Evolutionary conservation across 2,888 invertebrate species (phyloP).

Genomic region (Athetis lepigone): DNA sequence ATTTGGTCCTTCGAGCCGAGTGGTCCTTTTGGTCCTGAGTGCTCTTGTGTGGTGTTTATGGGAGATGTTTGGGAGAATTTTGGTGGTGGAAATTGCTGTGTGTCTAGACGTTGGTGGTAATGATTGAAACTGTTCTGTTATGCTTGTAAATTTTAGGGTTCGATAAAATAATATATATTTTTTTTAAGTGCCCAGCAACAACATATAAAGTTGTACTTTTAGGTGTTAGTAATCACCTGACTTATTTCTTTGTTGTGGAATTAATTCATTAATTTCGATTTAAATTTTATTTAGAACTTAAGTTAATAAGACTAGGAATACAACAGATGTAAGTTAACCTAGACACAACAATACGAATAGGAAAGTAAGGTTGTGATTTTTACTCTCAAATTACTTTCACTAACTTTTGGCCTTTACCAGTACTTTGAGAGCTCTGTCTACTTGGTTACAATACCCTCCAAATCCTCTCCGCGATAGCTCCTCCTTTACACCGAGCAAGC

Average conservation of each 20-base stretch:
- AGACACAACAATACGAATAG: too few relatives aligned
- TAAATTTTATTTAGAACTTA: too few relatives aligned
- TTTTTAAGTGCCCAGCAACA: too few relatives aligned
- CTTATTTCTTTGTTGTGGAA: too few relatives aligned
- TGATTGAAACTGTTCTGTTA: background rate
- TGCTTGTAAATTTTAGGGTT: background rate
- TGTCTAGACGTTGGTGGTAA: too few relatives aligned
- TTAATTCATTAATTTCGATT: too few relatives aligned
- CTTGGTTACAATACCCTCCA: background rate
- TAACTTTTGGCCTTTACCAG: background rate
- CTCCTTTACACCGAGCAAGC: conserved; percentile 23
- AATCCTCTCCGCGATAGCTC: conserved; percentile 27
- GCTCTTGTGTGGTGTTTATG: background rate
- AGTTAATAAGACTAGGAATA: too few relatives aligned
- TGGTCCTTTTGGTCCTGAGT: conserved; percentile 3
- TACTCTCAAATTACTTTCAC: background rate
- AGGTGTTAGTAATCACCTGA: too few relatives aligned
- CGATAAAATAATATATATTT: background rate
- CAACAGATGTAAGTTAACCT: too few relatives aligned
- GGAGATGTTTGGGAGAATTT: background rate
- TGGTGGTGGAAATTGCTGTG: too few relatives aligned
- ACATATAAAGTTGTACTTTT: too few relatives aligned
- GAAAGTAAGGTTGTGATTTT: background rate
- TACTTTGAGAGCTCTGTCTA: background rate
- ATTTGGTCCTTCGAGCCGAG: conserved; percentile 2